Conservation (phyloP, 2,888 invertebrate species). For the Nemotelus pantherinus region DNA sequence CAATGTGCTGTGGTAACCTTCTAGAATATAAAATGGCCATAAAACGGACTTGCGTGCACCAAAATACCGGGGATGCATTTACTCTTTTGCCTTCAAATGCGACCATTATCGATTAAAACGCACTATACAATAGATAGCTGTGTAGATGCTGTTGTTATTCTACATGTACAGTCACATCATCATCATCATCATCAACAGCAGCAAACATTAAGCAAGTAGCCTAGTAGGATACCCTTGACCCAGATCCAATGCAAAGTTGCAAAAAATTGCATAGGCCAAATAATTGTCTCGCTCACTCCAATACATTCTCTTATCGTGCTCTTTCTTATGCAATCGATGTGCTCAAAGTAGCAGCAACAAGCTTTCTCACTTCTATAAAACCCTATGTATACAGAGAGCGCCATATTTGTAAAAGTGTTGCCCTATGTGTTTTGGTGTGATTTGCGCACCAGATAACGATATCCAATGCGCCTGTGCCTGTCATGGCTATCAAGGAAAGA, state of each 20-base stretch:
- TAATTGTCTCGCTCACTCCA: background rate
- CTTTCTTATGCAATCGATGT: conserved; percentile 14
- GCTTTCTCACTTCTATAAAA: conserved; percentile 6
- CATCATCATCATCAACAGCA: too few relatives aligned
- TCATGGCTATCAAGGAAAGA: too few relatives aligned
- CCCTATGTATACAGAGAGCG: background rate
- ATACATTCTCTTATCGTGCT: background rate
- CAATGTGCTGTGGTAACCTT: too few relatives aligned
- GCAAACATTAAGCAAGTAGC: conserved; percentile 27
- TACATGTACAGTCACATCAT: background rate
- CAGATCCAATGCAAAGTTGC: conserved; percentile 30
- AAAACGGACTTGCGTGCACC: too few relatives aligned
- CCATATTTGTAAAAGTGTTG: conserved; percentile 10
- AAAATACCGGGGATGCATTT: background rate
- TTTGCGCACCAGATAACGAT: too few relatives aligned
- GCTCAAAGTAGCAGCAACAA: conserved; percentile 34
- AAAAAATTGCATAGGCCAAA: background rate
- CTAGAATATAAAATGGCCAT: too few relatives aligned
- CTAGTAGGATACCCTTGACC: conserved; percentile 37
- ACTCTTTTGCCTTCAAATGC: background rate
- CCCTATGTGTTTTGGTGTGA: background rate
- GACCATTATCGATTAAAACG: background rate
- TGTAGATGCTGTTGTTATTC: background rate
- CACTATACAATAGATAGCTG: conserved; percentile 17
- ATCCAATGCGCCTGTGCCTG: conserved; percentile 7